Conservation (phyloP, 2,113 vertebrate genomes). For the Cyanocitta stelleri region DNA sequence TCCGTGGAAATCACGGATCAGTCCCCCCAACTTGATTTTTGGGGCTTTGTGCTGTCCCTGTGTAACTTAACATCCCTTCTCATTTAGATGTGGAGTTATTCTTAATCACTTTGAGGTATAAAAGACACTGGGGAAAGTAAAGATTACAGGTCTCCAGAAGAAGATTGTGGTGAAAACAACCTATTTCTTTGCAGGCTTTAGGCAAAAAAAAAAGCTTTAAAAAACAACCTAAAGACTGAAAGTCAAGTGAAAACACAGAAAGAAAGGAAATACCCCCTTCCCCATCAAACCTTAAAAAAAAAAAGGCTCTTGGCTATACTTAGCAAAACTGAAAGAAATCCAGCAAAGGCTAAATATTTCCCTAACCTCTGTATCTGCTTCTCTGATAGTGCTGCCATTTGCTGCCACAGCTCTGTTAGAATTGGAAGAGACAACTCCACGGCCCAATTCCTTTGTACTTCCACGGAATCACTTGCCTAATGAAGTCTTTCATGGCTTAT, state of each 20-base stretch:
- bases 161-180: not conserved
- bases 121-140: not conserved
- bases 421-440: not conserved
- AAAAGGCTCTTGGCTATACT: not conserved
- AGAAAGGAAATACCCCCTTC: not conserved
- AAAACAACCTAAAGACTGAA: not conserved
- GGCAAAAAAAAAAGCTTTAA: not conserved
- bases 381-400: not conserved
- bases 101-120: not conserved
- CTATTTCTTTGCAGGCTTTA: not conserved
- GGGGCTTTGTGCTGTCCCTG: not conserved
- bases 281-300: not conserved
- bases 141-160: not conserved
- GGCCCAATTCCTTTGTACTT: not conserved
- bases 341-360: not conserved
- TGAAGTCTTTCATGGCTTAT: not conserved
- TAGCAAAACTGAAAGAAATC: not conserved
- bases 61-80: not conserved
- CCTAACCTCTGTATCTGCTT: not conserved
- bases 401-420: not conserved
- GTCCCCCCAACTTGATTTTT: accelerated
- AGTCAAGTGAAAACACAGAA: not conserved
- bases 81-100: not conserved
- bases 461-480: not conserved
- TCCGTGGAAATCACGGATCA: not conserved